phyloP scores from a whole-genome alignment of 2,797 vertebrate genomes.

The Parauchenoglanis punctatus region DNA sequence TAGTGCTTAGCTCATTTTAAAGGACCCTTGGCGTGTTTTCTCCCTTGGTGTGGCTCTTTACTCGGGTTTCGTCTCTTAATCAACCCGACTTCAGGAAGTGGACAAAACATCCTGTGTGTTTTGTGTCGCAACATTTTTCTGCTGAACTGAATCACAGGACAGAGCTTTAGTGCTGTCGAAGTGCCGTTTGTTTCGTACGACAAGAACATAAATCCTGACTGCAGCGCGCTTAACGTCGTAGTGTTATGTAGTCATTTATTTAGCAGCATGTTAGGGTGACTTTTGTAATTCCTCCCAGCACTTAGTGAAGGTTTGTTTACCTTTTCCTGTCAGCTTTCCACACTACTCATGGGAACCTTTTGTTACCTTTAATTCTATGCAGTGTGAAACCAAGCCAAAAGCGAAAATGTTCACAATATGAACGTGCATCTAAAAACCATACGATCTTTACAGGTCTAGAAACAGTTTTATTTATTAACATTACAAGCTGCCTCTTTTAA shows the following conservation, averaged over 20 bases:
- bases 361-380: not conserved
- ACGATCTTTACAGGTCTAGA: not conserved
- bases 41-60: not conserved
- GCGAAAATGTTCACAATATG: not conserved
- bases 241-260: too few relatives aligned
- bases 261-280: too few relatives aligned
- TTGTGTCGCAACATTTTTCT: not conserved
- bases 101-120: not conserved
- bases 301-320: not conserved
- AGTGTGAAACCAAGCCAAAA: not conserved
- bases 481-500: not conserved
- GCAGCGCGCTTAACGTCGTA: not conserved
- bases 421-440: not conserved
- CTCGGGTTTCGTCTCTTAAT: not conserved
- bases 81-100: not conserved
- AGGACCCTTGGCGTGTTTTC: not conserved
- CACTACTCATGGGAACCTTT: not conserved
- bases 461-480: not conserved
- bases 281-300: not conserved
- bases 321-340: not conserved
- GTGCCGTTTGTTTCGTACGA: not conserved
- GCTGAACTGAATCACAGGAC: not conserved
- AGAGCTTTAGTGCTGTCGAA: not conserved
- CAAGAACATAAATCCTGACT: not conserved
- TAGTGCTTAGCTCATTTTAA: not conserved